Conservation (phyloP, 2,888 invertebrate genomes). For the Xanthostigma xanthostigma region DNA sequence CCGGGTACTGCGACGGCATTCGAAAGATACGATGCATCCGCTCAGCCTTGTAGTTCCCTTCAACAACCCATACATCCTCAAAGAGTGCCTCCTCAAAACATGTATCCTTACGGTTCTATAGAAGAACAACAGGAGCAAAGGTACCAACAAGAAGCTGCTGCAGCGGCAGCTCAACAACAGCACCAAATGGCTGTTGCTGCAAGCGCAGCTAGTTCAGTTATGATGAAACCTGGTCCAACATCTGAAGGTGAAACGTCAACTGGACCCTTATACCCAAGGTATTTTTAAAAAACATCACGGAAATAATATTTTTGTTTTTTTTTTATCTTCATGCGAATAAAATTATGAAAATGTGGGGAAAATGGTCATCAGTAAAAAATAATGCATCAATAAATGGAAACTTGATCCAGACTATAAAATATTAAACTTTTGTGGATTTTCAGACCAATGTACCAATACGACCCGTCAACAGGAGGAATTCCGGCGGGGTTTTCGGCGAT, state of each 20-base stretch:
- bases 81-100: slow-evolving; percentile 34
- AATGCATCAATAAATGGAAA: no score
- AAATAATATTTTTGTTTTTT: no score
- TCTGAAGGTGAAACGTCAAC: slow-evolving; percentile 46
- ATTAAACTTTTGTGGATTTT: slow-evolving; percentile 10
- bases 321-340: no score
- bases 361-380: no score
- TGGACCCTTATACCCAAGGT: slow-evolving; percentile 63
- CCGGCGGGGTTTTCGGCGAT: slow-evolving; percentile 68
- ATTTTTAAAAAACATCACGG: slow-evolving; percentile 15
- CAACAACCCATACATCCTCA: slow-evolving; percentile 32
- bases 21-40: slow-evolving; percentile 43
- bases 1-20: slow-evolving; percentile 42
- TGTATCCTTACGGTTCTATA: slow-evolving; percentile 43
- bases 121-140: slow-evolving; percentile 44
- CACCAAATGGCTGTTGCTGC: slow-evolving; percentile 39
- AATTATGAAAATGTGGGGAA: no score
- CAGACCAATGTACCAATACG: slow-evolving; percentile 74
- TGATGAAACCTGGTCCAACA: slow-evolving; percentile 54
- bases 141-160: slow-evolving; percentile 39
- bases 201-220: slow-evolving; percentile 34
- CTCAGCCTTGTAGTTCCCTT: slow-evolving; percentile 27
- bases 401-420: no score
- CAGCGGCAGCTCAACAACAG: slow-evolving; percentile 26
- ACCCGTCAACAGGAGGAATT: slow-evolving; percentile 51